Base-by-base conservation (phyloP, 2,888 invertebrate species). In the Acrocera orbiculus region DNA sequence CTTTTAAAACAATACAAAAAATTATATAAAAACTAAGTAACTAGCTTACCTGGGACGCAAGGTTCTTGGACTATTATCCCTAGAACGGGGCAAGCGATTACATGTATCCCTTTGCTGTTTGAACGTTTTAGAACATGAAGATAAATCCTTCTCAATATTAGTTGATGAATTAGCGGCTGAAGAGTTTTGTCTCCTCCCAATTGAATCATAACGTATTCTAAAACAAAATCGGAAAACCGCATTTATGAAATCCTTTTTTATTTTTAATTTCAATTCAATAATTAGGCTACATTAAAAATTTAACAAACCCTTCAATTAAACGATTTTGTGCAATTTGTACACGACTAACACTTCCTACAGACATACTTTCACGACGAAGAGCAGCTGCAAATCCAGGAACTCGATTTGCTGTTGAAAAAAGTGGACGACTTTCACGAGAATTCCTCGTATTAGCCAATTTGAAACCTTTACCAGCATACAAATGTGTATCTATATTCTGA, bases 61-160 rank as follows among this genome's bases (percentile, higher is more conserved):
- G 61, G 71, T 64, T 39, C 70, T 64, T 1, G 75, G 75, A n/a
- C 81, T 82, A 11, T 67, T 67, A 15, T 81, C 80, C 5, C 81
- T 63, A 0, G 80, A 80, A 3, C 70, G 46, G 9, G n/a, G n/a
- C n/a, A n/a, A n/a, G n/a, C n/a, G n/a, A n/a, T n/a, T n/a, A n/a
- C n/a, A n/a, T n/a, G n/a, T n/a, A n/a, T n/a, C n/a, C n/a, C n/a
- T n/a, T n/a, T n/a, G n/a, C n/a, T n/a, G n/a, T n/a, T n/a, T n/a
- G n/a, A n/a, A n/a, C n/a, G n/a, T n/a, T n/a, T n/a, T n/a, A n/a
- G n/a, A n/a, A n/a, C n/a, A n/a, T n/a, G n/a, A n/a, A n/a, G n/a
- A n/a, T n/a, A n/a, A n/a, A n/a, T n/a, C n/a, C n/a, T n/a, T n/a
- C n/a, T n/a, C n/a, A n/a, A n/a, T n/a, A n/a, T n/a, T n/a, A n/a